Conservation (phyloP, 2,797 vertebrate species). For the Melanotaenia nigrans region DNA sequence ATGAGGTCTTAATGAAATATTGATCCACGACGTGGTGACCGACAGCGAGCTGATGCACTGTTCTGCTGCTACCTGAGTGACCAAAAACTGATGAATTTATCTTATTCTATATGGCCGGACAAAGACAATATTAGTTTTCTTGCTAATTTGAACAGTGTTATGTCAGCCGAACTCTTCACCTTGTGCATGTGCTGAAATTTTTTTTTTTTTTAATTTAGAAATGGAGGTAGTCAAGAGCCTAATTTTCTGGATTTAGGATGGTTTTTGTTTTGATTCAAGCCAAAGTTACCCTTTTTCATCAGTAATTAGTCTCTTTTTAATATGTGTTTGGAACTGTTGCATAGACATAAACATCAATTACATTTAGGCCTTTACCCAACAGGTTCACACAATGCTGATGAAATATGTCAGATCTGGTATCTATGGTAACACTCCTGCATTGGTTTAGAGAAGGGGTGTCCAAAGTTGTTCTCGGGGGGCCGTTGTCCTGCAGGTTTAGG, state of each 20-base stretch:
- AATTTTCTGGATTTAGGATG: not conserved
- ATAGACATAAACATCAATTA: not conserved
- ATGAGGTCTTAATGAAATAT: conserved; percentile 67
- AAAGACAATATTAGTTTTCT: not conserved
- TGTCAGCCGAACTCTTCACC: not conserved
- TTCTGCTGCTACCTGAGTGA: conserved; percentile 14
- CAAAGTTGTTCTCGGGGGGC: not conserved
- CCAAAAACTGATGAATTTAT: not conserved
- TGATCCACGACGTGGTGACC: conserved; percentile 50
- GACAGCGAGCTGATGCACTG: not conserved
- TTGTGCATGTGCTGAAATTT: not conserved
- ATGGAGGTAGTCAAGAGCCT: not conserved
- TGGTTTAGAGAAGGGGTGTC: not conserved
- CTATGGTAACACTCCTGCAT: not conserved
- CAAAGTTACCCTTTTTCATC: not conserved
- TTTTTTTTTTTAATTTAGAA: not conserved
- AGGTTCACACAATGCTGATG: not conserved
- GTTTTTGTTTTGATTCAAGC: not conserved
- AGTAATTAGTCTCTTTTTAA: not conserved
- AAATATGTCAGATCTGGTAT: not conserved
- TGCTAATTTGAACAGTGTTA: not conserved
- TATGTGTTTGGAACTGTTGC: not conserved
- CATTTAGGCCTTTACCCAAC: not conserved
- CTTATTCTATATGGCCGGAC: not conserved
- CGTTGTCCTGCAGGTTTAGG: not conserved